Conservation (phyloP, 2,113 vertebrate genomes). For the Marmota flaviventris region DNA sequence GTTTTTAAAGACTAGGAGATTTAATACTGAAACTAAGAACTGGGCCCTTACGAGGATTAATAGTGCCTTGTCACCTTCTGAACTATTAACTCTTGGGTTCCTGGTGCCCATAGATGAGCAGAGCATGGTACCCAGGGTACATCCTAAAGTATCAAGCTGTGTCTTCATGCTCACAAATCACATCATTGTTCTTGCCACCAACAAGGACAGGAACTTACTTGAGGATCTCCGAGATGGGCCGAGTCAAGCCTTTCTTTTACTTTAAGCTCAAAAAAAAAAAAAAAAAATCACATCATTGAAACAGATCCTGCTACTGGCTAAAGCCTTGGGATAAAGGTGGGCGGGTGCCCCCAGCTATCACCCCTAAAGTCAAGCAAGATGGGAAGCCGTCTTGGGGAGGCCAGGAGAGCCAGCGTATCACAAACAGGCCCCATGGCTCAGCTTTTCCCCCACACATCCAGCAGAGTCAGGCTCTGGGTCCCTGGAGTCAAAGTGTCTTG, state of each 20-base stretch:
- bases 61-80: neutral
- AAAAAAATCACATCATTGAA: neutral
- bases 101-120: neutral
- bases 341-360: too few species aligned
- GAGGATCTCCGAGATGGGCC: neutral
- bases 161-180: neutral
- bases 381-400: neutral
- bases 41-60: neutral
- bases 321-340: neutral
- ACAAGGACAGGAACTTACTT: neutral
- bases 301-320: neutral
- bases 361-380: neutral
- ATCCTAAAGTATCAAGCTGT: neutral
- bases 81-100: neutral
- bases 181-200: neutral
- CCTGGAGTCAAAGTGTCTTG: neutral
- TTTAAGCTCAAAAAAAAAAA: neutral
- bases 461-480: neutral
- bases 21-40: neutral
- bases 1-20: neutral
- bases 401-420: neutral
- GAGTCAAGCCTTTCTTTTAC: neutral
- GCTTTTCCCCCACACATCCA: neutral
- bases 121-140: too few species aligned
- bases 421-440: neutral